Conservation (phyloP, 2,113 vertebrate genomes). For the western clawed frog (Xenopus tropicalis) region UCB_Xtro_10.0 CM004444.2:166527501-166528000, state of each 20-base stretch:
- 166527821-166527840: slow-evolving; percentile 70
- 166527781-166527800: slow-evolving; percentile 97
- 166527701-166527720: too few species aligned
- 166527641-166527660: too few species aligned
- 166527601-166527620: too few species aligned
- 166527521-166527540: too few species aligned
- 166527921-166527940: slow-evolving; percentile 88
- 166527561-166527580: too few species aligned
- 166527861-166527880: slow-evolving; percentile 89
- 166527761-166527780: slow-evolving; percentile 86
- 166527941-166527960: slow-evolving; percentile 97
- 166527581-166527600: too few species aligned
- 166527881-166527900: slow-evolving; percentile 89
- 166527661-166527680: too few species aligned
- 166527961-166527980: slow-evolving; percentile 84
- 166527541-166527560: too few species aligned
- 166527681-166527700: too few species aligned
- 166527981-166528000: slow-evolving; percentile 86
- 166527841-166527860: slow-evolving; percentile 92
- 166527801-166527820: slow-evolving; percentile 85
- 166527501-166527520: too few species aligned
- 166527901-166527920: slow-evolving; percentile 82
- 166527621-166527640: too few species aligned
- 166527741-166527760: slow-evolving; percentile 51
- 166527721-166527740: too few species aligned